Evolutionary conservation across 1,140 invertebrate species (phyloP), one percentile per base, ranked within the genome.

Genomic region (Protaetia brevitarsis): DNA sequence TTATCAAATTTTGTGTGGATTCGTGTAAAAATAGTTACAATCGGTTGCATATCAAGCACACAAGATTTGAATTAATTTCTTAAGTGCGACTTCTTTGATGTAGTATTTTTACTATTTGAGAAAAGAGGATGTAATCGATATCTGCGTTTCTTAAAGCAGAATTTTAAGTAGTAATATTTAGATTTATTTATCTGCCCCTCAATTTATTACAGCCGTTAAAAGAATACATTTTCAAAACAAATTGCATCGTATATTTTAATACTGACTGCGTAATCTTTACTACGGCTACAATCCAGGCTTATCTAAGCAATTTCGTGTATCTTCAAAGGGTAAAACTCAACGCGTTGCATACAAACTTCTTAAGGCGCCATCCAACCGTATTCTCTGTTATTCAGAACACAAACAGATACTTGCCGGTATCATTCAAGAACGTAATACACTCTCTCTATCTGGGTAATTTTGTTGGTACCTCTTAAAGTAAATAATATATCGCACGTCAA

Each of bases 291-390:
- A 51, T 51, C 41, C 41, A 16, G 41, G 26, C 19, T 51, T 51
- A 51, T 51, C 41, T 51, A 16, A 51, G 41, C 13, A 51, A 51
- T 13, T 26, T 51, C 41, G 26, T 51, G 41, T 51, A 51, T 51
- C 41, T 51, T 51, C 3, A 51, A 51, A 51, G 41, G 41, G 41
- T 51, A 51, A 51, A 21, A 51, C 26, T 23, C 41, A 51, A 21
- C 11, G 19, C 41, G 19, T 19, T 51, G 19, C 19, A 51, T 13
- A 51, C 41, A 51, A 51, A 51, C 41, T 51, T 51, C 41, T 51
- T 51, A 51, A 23, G 41, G 41, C 41, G 41, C 41, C 41, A 19
- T 51, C 41, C 41, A 23, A 19, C 26, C 13, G 19, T 51, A 10
- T 23, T 51, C 19, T 51, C 41, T 51, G 16, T 26, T 51, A 51